Evolutionary conservation across 1,140 invertebrate species (phyloP), one percentile per base, ranked within the genome.

Genomic region (Cyphomyrmex costatus): DNA sequence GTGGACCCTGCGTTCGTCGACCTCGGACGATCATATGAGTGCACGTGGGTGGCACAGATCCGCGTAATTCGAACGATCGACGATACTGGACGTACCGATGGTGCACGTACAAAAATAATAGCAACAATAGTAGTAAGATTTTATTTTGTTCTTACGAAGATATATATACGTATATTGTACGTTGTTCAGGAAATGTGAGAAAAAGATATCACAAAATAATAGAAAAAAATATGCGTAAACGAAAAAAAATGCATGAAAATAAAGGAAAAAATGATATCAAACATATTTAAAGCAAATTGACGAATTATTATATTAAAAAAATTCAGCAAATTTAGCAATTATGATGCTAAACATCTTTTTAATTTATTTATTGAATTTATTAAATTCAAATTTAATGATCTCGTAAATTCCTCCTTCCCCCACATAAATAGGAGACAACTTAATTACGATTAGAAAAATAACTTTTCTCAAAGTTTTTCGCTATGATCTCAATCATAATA

Each of bases 1-100:
- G 84, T 82, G 71, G 89, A 86, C 85, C 65, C 78, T 80, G 90
- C 88, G 91, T 91, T 91, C 91, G 85, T 91, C 89, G 91, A 91
- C 91, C 91, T 80, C 90, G 88, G n/a, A 63, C 84, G 86, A 86
- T 89, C 88, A 90, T 86, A 90, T 86, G 88, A 74, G 82, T 87
- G 89, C 89, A 89, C 88, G 88, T 89, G 88, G 88, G 88, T 89
- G 88, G 88, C 78, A 89, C 88, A 76, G 85, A 89, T 89, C 53
- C 88, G 51, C 74, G 83, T 56, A 76, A 78, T 79, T 85, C 74
- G 51, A 56, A 79, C 61, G 42, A 85, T 85, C 46, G 71, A 30
- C 24, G 7, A 61, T 4, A 16, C 42, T 36, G 61, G 16, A 42
- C 51, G n/a, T n/a, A n/a, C n/a, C n/a, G 21, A 42, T 27, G n/a